phyloP scores from a whole-genome alignment of 2,888 invertebrate species.

The Cerceris rybyensis region DNA sequence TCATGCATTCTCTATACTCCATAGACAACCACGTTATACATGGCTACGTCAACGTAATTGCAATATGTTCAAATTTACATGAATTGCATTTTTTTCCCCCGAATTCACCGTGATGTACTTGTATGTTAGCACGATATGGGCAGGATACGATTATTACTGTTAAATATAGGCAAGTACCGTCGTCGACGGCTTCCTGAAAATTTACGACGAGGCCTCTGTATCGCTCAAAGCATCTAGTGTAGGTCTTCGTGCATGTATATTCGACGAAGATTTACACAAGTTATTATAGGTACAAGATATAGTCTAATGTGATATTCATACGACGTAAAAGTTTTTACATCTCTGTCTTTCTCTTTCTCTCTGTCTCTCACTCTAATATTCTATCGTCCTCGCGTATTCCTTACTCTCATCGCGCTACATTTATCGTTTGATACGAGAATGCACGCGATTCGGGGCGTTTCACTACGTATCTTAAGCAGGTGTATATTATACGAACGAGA shows the following conservation, averaged over 20 bases:
- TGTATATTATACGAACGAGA: constrained; percentile 57
- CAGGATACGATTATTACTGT: constrained; percentile 31
- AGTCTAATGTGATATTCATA: constrained; percentile 64
- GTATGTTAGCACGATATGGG: neutral
- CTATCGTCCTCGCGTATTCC: neutral
- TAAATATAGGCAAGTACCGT: constrained; percentile 15
- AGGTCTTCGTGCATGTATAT: neutral
- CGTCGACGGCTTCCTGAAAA: constrained; percentile 17
- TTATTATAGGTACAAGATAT: constrained; percentile 52
- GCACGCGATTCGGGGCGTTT: constrained; percentile 53
- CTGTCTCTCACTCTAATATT: constrained; percentile 5
- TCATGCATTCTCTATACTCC: too few relatives aligned
- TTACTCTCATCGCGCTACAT: neutral
- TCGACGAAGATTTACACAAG: constrained; percentile 51
- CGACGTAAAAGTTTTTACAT: constrained; percentile 51
- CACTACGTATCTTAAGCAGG: constrained; percentile 55
- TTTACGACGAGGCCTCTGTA: constrained; percentile 4
- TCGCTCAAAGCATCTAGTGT: neutral
- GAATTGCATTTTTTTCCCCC: constrained; percentile 22
- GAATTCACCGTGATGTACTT: constrained; percentile 2
- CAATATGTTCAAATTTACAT: constrained; percentile 26
- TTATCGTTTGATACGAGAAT: constrained; percentile 46
- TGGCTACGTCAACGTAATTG: neutral
- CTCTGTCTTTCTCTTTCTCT: constrained; percentile 16
- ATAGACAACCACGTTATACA: neutral